Base-by-base conservation (phyloP, 2,888 invertebrate species). In the Gasteruption jaculator region DNA sequence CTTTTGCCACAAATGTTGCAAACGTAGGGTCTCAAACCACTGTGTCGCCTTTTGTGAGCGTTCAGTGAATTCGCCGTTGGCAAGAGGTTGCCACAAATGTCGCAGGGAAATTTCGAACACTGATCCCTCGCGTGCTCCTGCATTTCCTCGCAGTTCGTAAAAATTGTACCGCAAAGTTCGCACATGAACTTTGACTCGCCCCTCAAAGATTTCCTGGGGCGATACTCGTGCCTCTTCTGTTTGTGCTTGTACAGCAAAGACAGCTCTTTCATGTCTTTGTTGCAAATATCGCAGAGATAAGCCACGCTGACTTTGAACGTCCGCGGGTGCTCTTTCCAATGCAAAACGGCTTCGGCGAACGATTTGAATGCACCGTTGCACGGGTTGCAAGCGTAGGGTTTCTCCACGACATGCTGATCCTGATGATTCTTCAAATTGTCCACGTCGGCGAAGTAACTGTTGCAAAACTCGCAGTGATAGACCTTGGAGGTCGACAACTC, bases 381-480 rank as follows among this genome's bases (percentile, higher is more conserved):
- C 56, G 74, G 55, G 52, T 73, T 64, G 45, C 75, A 76, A 34
- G 66, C 68, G 49, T 74, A 76, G 30, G 74, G 74, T 41, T 63
- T 67, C 14, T 69, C 67, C 5, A 74, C 70, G 1, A 71, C 66
- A 45, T 76, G 76, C 12, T 56, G 63, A 36, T 65, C 60, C 45
- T 72, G 72, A 48, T 76, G 76, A 22, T 55, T 53, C 8, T 73
- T 56, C 20, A 81, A 54, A 29, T 71, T 65, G 1, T 71, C 69
- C 30, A 74, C 72, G 33, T 79, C 77, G 0, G 74, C 73, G 51
- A 78, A 81, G 0, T 76, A 72, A 27, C 74, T 73, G 51, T 79
- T 80, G 53, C 81, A 81, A 54, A 76, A 81, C 60, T 81, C 80
- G 47, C 81, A 81, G 55, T 80, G 80, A 20, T 78, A 63, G 4